These are phyloP conservation scores for Diaprepes abbreviatus DNA, from an alignment of 2,888 invertebrate species.

Conservation along the genomic window DNA sequence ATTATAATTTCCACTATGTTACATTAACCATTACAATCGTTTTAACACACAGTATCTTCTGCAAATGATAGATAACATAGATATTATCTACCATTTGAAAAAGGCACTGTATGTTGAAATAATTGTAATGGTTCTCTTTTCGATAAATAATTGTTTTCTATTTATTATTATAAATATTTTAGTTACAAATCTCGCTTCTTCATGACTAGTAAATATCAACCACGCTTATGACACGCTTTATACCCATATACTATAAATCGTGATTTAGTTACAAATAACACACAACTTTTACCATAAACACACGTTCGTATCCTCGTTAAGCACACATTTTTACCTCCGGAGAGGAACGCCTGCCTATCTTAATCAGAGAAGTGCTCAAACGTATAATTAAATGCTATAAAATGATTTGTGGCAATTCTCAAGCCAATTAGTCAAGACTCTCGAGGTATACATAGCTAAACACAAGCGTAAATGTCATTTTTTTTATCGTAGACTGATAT, in stretches of 20 bases:
- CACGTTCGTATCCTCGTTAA: slow-evolving; percentile 21
- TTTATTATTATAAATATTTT: no score
- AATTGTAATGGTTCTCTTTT: no score
- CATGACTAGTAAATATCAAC: no score
- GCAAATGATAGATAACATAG: no score
- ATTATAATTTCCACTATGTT: no score
- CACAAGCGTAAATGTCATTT: slow-evolving; percentile 21
- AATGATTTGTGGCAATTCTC: slow-evolving; percentile 48
- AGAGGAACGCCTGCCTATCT: slow-evolving; percentile 40
- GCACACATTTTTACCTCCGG: slow-evolving; percentile 34
- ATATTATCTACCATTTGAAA: no score
- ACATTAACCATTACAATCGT: no score
- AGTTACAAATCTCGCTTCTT: no score
- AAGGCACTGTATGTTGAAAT: no score
- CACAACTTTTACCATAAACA: slow-evolving; percentile 16
- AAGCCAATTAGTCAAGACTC: slow-evolving; percentile 44
- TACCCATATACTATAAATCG: slow-evolving; percentile 8
- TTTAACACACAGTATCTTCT: no score
- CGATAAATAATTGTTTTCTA: no score
- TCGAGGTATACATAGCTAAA: not conserved
- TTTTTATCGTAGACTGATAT: not conserved
- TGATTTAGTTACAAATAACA: not conserved
- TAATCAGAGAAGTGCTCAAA: slow-evolving; percentile 40
- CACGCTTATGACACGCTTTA: not conserved
- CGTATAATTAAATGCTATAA: slow-evolving; percentile 48